Conservation (phyloP, 2,797 vertebrate species). For the Enteromius paludinosus region DNA sequence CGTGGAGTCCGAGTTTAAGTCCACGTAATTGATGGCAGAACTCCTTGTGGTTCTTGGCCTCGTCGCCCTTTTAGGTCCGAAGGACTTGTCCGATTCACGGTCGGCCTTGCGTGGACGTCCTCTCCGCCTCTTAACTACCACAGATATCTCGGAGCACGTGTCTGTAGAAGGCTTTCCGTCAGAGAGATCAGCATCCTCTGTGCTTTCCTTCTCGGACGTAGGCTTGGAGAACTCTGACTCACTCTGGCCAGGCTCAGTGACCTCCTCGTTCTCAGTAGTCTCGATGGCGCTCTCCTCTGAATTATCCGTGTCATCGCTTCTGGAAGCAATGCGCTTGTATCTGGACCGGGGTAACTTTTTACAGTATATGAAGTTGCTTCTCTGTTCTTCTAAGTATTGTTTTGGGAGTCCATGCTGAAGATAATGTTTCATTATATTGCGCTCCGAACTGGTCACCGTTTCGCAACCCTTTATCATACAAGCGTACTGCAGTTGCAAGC, state of each 20-base stretch:
- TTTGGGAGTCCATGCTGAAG: slow-evolving; percentile 94
- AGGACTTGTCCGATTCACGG: slow-evolving; percentile 30
- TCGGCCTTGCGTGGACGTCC: slow-evolving; percentile 76
- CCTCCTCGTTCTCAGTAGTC: slow-evolving; percentile 69
- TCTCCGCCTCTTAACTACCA: slow-evolving; percentile 76
- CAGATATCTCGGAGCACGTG: slow-evolving; percentile 66
- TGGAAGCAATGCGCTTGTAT: slow-evolving; percentile 74
- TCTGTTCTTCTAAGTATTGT: slow-evolving; percentile 90
- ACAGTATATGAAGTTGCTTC: slow-evolving; percentile 91
- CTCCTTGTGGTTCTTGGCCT: slow-evolving; percentile 62
- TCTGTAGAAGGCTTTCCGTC: slow-evolving; percentile 72
- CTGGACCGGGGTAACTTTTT: slow-evolving; percentile 79
- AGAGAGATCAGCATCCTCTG: slow-evolving; percentile 62
- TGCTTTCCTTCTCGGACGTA: slow-evolving; percentile 66
- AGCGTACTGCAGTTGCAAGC: slow-evolving; percentile 88
- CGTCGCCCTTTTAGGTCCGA: slow-evolving; percentile 67
- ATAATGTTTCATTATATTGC: slow-evolving; percentile 93
- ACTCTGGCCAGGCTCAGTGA: slow-evolving; percentile 48
- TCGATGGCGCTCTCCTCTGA: slow-evolving; percentile 76
- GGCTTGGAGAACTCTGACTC: slow-evolving; percentile 71
- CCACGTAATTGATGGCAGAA: slow-evolving; percentile 58
- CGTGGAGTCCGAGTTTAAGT: slow-evolving; percentile 80
- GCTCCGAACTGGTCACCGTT: slow-evolving; percentile 89
- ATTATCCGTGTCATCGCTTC: slow-evolving; percentile 75
- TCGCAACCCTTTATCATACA: slow-evolving; percentile 98